phyloP scores from a whole-genome alignment of 2,113 vertebrate genomes.

The Psittacara wagleri region DNA sequence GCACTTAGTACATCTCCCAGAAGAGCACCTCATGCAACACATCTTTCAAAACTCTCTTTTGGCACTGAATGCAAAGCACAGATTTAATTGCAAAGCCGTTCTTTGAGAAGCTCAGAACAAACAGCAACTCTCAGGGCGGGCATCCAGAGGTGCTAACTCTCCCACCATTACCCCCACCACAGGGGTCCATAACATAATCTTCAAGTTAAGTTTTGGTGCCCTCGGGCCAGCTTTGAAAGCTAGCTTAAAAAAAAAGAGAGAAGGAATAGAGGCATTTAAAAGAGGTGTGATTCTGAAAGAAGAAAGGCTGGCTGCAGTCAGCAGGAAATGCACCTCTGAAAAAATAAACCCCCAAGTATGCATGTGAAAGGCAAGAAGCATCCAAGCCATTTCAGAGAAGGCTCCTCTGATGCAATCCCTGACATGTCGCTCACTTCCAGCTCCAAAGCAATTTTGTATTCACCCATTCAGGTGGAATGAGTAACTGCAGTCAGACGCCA shows the following conservation, averaged over 20 bases:
- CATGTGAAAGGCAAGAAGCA: conserved; percentile 61
- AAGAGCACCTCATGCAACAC: neutral
- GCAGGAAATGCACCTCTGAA: conserved; percentile 56
- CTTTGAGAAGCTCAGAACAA: conserved; percentile 12
- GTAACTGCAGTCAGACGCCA: neutral
- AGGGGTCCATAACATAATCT: conserved; percentile 60
- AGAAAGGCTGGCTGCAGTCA: conserved; percentile 19
- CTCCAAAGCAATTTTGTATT: neutral
- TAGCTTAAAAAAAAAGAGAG: neutral
- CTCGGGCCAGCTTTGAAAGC: conserved; percentile 41
- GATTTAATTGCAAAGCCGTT: neutral
- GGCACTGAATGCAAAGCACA: neutral
- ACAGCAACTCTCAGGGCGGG: neutral
- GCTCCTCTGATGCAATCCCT: neutral
- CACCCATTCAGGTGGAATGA: neutral
- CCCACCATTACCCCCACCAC: conserved; percentile 49
- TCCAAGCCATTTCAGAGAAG: neutral
- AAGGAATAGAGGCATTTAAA: conserved; percentile 10
- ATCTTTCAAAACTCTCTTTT: neutral
- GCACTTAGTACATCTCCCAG: neutral
- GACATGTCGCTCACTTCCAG: neutral
- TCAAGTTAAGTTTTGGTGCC: conserved; percentile 26
- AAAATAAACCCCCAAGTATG: conserved; percentile 40
- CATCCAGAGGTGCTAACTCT: conserved; percentile 60
- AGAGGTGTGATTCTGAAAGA: conserved; percentile 12